Percentiles rank a stretch among this genome's conserved stretches.
Conservation (phyloP, 2,888 invertebrate genomes). For the Hyles lineata region DNA sequence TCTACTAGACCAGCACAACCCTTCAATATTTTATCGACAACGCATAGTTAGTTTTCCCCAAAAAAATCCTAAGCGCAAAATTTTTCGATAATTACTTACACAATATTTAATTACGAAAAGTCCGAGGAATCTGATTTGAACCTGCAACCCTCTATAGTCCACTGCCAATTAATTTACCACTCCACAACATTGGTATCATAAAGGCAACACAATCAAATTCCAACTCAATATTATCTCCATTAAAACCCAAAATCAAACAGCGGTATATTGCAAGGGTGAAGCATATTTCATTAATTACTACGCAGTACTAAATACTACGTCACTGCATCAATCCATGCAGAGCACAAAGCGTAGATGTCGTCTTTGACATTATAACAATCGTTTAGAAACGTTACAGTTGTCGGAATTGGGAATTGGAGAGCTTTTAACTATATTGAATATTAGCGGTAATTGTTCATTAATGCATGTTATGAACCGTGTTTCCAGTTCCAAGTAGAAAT, state of each 20-base stretch:
- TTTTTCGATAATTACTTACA: no score
- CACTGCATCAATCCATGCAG: background rate
- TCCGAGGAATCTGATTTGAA: no score
- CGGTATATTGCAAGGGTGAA: background rate
- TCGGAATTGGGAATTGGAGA: background rate
- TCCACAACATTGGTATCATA: background rate
- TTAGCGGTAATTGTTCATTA: background rate
- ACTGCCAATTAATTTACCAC: background rate
- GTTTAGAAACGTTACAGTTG: background rate
- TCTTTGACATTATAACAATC: slow-evolving; percentile 7
- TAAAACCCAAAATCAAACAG: slow-evolving; percentile 5
- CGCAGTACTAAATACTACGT: background rate
- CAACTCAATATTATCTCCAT: background rate
- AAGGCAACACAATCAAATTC: background rate
- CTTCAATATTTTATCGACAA: no score
- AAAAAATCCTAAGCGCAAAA: no score
- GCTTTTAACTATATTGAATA: slow-evolving; percentile 2
- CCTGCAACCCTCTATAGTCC: no score
- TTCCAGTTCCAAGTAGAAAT: no score
- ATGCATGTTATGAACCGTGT: background rate
- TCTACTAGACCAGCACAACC: no score
- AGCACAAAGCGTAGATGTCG: background rate
- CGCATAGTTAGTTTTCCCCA: no score
- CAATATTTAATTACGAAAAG: no score
- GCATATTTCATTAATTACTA: slow-evolving; percentile 24